Evolutionary conservation across 2,113 vertebrate species (phyloP), one percentile per base, ranked within the genome.

Genomic region (Sceloporus tristichus): DNA sequence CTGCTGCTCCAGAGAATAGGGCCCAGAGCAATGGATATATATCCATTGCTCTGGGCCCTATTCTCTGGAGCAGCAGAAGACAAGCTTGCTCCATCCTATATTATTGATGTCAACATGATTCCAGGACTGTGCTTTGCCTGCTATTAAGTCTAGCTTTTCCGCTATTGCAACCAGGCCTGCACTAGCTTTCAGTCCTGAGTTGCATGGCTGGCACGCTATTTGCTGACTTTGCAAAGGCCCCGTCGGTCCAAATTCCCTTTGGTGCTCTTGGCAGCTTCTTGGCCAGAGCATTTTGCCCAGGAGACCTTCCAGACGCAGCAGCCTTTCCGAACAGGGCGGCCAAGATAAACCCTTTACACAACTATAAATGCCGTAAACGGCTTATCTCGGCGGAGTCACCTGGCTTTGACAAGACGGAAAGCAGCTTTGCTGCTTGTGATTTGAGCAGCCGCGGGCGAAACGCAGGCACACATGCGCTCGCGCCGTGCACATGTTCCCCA

Each of bases 331-430:
- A 13, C 3, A 29, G 7, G 81, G 59, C 18, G 11, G 91, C 92
- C 53, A 85, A 91, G 95, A 92, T 96, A 96, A 96, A 95, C 92
- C 92, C 88, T 94, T 96, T 95, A 94, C 76, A 89, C 92, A 93
- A 91, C 96, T 96, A 34, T 34, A 96, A 96, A 96, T 91, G 95
- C 0, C 34, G 96, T 71, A 94, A 95, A 94, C 34, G 89, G 93
- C 92, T 96, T 95, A 96, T 96, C 95, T 80, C 82, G 65, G 92
- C 93, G 84, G 88, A 86, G 95, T 94, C 95, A 96, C 95, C 94
- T 95, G 93, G 92, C 89, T 90, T 89, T 85, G 86, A 90, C 34
- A 1, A 1, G 5, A 21, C 71, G 91, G 87, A 94, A 94, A 95
- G 95, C 92, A 87, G 95, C 95, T 95, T 96, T 96, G 91, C 93